Base-by-base conservation (phyloP, 2,113 vertebrate species). In the Anoplopoma fimbria region DNA sequence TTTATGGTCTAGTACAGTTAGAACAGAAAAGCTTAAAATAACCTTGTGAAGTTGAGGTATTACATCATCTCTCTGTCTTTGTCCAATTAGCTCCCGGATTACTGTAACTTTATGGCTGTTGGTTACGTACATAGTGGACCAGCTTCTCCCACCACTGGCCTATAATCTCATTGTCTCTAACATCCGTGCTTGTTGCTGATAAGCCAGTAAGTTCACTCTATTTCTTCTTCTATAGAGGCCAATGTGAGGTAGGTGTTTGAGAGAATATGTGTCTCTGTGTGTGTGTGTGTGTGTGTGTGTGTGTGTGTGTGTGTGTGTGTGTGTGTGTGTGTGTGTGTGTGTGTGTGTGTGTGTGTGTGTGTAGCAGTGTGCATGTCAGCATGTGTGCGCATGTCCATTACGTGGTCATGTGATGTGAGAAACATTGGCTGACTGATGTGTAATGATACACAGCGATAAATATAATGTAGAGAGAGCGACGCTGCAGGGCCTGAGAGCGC, bases 361-460 rank as follows among this genome's bases (percentile, higher is more conserved):
- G 12, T 74, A 17, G 47, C 9, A 6, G 5, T 4, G 40, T 61
- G 69, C 63, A 31, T 75, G 63, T 40, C n/a, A 57, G 31, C 53
- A 15, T 69, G 38, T 60, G 38, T 51, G 40, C 34, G 19, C 34
- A 49, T 65, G 33, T 55, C 27, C 25, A 17, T 36, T 47, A 55
- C 0, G 27, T 78, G 38, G 40, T 53, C 14, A 36, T 23, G 21
- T 75, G 31, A 76, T 81, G 65, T 76, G 51, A 33, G 17, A 63
- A 15, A 63, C 23, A 57, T 2, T 25, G 36, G 47, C 12, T 60
- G 34, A 27, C 51, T 57, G 63, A 72, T 65, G 65, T 15, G 36
- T 64, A 70, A 72, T 25, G 25, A 74, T 83, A 58, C 40, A 33
- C 42, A 86, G 45, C 29, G 17, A 82, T 51, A 17, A 21, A 29